Evolutionary conservation across 2,797 vertebrate species (phyloP).

Genomic region (Oreortyx pictus): DNA sequence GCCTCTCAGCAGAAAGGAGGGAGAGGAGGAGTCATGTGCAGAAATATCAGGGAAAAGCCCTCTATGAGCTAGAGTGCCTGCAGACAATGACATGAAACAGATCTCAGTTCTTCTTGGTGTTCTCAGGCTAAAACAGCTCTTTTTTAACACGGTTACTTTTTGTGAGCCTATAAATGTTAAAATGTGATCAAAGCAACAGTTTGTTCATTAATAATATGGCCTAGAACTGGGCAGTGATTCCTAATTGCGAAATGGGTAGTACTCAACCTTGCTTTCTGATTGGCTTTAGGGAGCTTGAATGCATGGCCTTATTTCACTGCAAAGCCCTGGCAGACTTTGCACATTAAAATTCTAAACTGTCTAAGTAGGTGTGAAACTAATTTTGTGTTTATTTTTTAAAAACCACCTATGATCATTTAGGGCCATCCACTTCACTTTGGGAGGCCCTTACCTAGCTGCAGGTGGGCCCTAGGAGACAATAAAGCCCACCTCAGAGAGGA

Average conservation of each 20-base stretch:
- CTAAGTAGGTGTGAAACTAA: conserved; percentile 85
- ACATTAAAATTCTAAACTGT: conserved; percentile 83
- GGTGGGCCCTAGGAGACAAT: conserved; percentile 81
- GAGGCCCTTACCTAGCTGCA: conserved; percentile 74
- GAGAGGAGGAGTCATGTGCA: accelerated
- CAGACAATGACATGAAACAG: conserved; percentile 22
- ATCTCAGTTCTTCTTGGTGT: conserved; percentile 32
- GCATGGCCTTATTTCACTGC: conserved; percentile 80
- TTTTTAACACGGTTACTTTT: conserved; percentile 5
- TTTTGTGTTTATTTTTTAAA: conserved; percentile 83
- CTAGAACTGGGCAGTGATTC: conserved; percentile 67
- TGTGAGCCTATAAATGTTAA: conserved; percentile 35
- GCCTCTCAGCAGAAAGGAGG: not conserved
- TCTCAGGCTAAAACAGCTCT: conserved; percentile 43
- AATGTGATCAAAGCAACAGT: conserved; percentile 52
- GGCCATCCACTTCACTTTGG: conserved; percentile 80
- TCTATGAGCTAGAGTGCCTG: accelerated
- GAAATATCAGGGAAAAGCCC: conserved; percentile 1
- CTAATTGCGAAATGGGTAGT: conserved; percentile 77
- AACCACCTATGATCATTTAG: conserved; percentile 81
- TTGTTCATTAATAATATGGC: conserved; percentile 62
- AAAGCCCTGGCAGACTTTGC: conserved; percentile 81
- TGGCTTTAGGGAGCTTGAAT: conserved; percentile 79
- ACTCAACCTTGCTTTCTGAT: conserved; percentile 66
- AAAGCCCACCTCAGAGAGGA: conserved; percentile 77